A percentile compares a stretch with the other conserved stretches of the same genome.
Conservation (phyloP, 2,113 vertebrate genomes). For the Petromus typicus region DNA sequence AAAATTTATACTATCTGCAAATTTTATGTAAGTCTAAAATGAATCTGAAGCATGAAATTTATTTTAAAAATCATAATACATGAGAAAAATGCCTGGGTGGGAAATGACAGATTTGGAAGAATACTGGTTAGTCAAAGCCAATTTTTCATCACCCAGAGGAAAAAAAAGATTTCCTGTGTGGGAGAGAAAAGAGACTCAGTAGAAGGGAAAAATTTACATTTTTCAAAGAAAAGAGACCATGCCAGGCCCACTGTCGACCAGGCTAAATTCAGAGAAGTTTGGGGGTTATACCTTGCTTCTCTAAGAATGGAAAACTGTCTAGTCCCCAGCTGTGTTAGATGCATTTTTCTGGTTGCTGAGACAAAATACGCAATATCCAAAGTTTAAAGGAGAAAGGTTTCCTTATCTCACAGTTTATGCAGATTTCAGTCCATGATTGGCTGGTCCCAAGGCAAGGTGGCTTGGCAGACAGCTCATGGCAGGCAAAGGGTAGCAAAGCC, state of each 20-base stretch:
- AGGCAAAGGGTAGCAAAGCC: too few relatives aligned
- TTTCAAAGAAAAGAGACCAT: background rate
- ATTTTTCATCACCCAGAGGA: background rate
- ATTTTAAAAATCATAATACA: background rate
- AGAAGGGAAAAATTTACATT: background rate
- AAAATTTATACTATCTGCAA: background rate
- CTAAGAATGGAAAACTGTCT: background rate
- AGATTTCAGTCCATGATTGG: too few relatives aligned
- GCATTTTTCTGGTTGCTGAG: too few relatives aligned
- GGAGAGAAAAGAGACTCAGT: background rate
- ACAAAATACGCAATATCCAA: too few relatives aligned
- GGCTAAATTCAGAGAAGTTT: background rate
- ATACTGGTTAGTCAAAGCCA: background rate
- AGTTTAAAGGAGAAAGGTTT: too few relatives aligned
- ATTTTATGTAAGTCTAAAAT: background rate
- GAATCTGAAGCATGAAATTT: background rate
- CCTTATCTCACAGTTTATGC: too few relatives aligned
- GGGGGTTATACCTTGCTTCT: background rate
- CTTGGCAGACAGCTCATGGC: too few relatives aligned
- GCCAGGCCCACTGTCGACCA: background rate
- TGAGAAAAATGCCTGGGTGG: background rate
- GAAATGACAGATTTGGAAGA: constrained; percentile 25
- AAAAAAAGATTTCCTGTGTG: background rate
- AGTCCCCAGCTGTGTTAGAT: too few relatives aligned
- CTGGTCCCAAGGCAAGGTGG: too few relatives aligned